Percentiles rank a stretch among this genome's conserved stretches.
Conservation (phyloP, 1,140 invertebrate species). For the Megalonaias nervosa region DNA sequence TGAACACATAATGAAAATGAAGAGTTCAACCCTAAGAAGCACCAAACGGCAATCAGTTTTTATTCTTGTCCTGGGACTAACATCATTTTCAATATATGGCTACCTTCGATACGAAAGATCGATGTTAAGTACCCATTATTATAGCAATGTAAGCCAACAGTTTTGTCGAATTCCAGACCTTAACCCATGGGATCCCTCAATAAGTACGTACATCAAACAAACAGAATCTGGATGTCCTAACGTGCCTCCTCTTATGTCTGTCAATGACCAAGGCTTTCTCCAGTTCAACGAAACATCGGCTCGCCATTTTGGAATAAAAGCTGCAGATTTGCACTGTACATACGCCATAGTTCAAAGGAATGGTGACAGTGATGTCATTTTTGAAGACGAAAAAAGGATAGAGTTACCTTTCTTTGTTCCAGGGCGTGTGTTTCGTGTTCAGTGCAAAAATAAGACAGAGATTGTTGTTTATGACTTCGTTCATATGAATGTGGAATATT, state of each 20-base stretch:
- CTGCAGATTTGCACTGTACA: slow-evolving; percentile 22
- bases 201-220: slow-evolving; percentile 2
- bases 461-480: slow-evolving; percentile 24
- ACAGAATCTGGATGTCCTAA: slow-evolving; percentile 6
- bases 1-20: too few species aligned
- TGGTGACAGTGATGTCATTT: slow-evolving; percentile 8
- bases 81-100: too few species aligned
- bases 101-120: too few species aligned
- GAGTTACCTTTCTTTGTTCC: slow-evolving; percentile 14
- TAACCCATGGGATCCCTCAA: slow-evolving; percentile 25
- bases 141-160: too few species aligned
- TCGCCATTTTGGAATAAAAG: slow-evolving; percentile 14
- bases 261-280: slow-evolving; percentile 22
- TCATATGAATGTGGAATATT: slow-evolving; percentile 18
- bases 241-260: slow-evolving; percentile 15
- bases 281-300: slow-evolving; percentile 4
- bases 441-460: slow-evolving; percentile 2
- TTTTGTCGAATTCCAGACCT: slow-evolving; percentile 10
- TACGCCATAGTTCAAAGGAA: slow-evolving; percentile 8
- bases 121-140: too few species aligned
- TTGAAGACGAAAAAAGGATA: slow-evolving; percentile 1
- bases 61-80: too few species aligned
- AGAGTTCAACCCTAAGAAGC: too few species aligned
- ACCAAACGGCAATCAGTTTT: too few species aligned
- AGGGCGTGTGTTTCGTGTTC: slow-evolving; percentile 13